phyloP scores from a whole-genome alignment of 2,113 vertebrate genomes.

The Podarcis raffonei region DNA sequence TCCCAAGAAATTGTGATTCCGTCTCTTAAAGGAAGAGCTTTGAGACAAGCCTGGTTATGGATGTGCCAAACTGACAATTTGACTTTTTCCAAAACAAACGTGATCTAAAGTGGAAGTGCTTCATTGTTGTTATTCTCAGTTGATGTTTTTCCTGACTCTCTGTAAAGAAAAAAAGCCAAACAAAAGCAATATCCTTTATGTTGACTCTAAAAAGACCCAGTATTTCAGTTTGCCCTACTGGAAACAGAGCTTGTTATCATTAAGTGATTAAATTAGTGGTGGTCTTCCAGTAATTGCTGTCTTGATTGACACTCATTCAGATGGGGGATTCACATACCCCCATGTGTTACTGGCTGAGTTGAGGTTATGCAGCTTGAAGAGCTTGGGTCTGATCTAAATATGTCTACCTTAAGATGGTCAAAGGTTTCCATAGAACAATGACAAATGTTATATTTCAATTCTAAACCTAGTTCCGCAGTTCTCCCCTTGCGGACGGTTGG shows the following conservation, averaged over 20 bases:
- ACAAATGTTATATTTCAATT: background rate
- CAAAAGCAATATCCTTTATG: slow-evolving; percentile 21
- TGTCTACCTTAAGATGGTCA: background rate
- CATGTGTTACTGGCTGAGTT: background rate
- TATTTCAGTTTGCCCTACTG: background rate
- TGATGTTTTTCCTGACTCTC: slow-evolving; percentile 4
- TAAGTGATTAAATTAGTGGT: background rate
- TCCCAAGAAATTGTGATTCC: slow-evolving; percentile 76
- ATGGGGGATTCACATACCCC: background rate
- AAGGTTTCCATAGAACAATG: background rate
- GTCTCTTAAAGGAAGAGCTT: slow-evolving; percentile 63
- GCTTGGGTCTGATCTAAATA: background rate
- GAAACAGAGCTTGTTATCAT: fast-evolving
- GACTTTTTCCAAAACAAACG: slow-evolving; percentile 9
- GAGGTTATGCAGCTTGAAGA: background rate
- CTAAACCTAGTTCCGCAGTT: background rate
- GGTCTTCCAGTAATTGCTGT: background rate
- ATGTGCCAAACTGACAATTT: slow-evolving; percentile 58
- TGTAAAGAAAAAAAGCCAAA: background rate
- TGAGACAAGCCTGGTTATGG: slow-evolving; percentile 61
- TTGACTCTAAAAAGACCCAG: background rate
- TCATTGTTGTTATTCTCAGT: slow-evolving; percentile 35
- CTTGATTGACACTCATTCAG: background rate
- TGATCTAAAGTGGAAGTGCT: slow-evolving; percentile 12
- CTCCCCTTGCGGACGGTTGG: background rate